Evolutionary conservation across 2,888 invertebrate genomes (phyloP).

Genomic region (Polymixis lichenea): DNA sequence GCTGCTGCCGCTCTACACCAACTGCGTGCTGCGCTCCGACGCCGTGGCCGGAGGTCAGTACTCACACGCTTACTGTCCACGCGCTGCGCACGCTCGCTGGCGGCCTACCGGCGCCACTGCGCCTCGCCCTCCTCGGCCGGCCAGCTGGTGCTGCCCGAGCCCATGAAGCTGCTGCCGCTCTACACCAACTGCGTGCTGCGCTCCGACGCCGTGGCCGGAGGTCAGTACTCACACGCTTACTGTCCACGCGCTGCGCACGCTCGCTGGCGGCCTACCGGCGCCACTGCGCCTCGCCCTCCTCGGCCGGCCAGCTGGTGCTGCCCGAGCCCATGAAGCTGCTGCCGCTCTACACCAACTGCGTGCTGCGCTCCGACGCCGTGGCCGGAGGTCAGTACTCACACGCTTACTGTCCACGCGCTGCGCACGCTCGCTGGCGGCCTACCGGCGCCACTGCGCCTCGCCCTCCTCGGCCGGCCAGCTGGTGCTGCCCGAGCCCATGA

Average conservation of each 20-base stretch:
- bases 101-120: constrained; percentile 93
- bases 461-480: constrained; percentile 98
- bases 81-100: constrained; percentile 97
- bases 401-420: constrained; percentile 95
- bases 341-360: constrained; percentile 98
- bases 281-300: constrained; percentile 96
- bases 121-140: constrained; percentile 97
- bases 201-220: constrained; percentile 97
- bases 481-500: constrained; percentile 99
- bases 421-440: constrained; percentile 96
- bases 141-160: constrained; percentile 99
- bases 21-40: constrained; percentile 97
- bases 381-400: constrained; percentile 93
- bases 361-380: constrained; percentile 97
- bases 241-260: constrained; percentile 96
- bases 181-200: constrained; percentile 98
- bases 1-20: constrained; percentile 98
- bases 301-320: constrained; percentile 98
- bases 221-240: constrained; percentile 89
- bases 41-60: constrained; percentile 95
- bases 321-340: constrained; percentile 99
- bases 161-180: constrained; percentile 98
- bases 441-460: constrained; percentile 94
- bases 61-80: constrained; percentile 92
- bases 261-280: constrained; percentile 95